phyloP scores from a whole-genome alignment of 2,888 invertebrate species.

The Ditylenchus weischeri region DNA sequence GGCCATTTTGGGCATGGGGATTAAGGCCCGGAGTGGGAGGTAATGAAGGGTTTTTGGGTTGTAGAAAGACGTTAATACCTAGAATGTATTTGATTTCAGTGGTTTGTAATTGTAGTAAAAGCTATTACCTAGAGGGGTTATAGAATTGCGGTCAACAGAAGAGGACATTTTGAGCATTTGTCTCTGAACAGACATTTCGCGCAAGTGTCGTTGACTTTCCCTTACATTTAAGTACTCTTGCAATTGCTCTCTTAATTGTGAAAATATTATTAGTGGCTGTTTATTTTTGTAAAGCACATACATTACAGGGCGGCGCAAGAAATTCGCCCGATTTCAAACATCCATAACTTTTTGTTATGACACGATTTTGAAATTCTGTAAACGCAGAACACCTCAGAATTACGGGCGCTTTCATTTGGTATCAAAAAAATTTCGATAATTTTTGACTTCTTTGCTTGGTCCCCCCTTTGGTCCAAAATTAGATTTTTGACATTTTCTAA shows the following conservation, averaged over 20 bases:
- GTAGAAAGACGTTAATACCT: slow-evolving; percentile 32
- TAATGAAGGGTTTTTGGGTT: slow-evolving; percentile 22
- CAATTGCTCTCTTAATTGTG: slow-evolving; percentile 53
- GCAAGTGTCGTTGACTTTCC: slow-evolving; percentile 53
- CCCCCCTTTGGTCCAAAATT: too few species aligned
- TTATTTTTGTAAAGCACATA: too few species aligned
- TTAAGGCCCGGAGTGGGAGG: slow-evolving; percentile 1
- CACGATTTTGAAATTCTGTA: too few species aligned
- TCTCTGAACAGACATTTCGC: slow-evolving; percentile 56
- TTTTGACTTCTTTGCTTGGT: too few species aligned
- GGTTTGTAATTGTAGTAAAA: neutral
- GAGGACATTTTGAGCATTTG: slow-evolving; percentile 52
- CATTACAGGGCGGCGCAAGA: too few species aligned
- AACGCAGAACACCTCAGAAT: too few species aligned
- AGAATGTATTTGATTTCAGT: neutral
- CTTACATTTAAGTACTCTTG: slow-evolving; percentile 56
- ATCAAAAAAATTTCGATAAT: too few species aligned
- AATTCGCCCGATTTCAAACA: too few species aligned
- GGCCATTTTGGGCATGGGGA: slow-evolving; percentile 7
- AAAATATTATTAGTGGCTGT: too few species aligned
- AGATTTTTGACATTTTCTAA: too few species aligned
- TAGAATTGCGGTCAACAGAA: slow-evolving; percentile 27
- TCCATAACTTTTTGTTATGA: too few species aligned
- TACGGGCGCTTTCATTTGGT: too few species aligned
- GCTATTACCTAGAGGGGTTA: slow-evolving; percentile 29